These are phyloP conservation scores for Coregonus clupeaformis DNA, from an alignment of 2,113 vertebrate species.

Conservation along the genomic window DNA sequence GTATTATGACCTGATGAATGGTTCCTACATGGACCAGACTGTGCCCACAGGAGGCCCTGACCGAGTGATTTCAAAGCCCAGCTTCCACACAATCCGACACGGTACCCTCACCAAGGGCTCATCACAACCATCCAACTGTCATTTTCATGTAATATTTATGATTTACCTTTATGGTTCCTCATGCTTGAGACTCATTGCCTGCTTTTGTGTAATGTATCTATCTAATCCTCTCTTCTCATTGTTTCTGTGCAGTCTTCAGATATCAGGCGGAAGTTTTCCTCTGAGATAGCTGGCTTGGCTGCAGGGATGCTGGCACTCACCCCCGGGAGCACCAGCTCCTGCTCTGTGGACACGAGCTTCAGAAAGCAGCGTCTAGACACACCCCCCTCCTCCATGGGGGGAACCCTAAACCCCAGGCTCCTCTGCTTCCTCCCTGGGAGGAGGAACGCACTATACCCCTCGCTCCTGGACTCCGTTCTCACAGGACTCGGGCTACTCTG, in stretches of 20 bases:
- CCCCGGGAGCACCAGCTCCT: slow-evolving; percentile 79
- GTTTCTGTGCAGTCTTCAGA: slow-evolving; percentile 64
- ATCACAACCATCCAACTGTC: too few relatives aligned
- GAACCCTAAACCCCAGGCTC: slow-evolving; percentile 80
- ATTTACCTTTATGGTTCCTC: too few relatives aligned
- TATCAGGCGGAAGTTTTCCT: slow-evolving; percentile 70
- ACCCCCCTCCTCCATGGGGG: slow-evolving; percentile 74
- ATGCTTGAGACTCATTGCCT: too few relatives aligned
- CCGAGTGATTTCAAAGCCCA: slow-evolving; percentile 65
- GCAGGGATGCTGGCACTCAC: slow-evolving; percentile 72
- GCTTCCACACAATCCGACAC: too few relatives aligned
- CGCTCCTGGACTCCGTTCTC: slow-evolving; percentile 75
- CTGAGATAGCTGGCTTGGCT: slow-evolving; percentile 62
- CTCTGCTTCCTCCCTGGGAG: slow-evolving; percentile 75
- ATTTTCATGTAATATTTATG: too few relatives aligned
- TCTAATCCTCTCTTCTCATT: too few relatives aligned
- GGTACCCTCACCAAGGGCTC: too few relatives aligned
- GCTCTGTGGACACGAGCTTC: slow-evolving; percentile 80
- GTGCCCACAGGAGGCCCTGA: slow-evolving; percentile 79
- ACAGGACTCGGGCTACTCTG: slow-evolving; percentile 84
- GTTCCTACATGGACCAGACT: slow-evolving; percentile 88
- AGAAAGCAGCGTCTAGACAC: slow-evolving; percentile 81
- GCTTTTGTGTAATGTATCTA: too few relatives aligned
- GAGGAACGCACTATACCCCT: slow-evolving; percentile 85
- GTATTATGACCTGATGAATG: slow-evolving; percentile 88